These are phyloP conservation scores for Musca vetustissima DNA, from an alignment of 1,140 invertebrate species.

Conservation along the genomic window DNA sequence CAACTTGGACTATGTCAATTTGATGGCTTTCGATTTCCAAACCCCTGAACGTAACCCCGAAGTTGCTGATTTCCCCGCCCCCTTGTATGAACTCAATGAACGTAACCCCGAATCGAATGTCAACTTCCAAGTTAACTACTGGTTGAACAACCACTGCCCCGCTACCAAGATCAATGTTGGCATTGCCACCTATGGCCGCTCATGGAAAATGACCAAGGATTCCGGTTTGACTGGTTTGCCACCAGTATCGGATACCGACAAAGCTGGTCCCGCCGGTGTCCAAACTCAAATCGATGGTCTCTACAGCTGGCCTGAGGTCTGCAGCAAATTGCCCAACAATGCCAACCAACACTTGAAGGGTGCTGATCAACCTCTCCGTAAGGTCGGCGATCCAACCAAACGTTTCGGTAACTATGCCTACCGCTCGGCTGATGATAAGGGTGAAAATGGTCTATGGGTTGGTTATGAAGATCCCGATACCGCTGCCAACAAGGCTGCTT, in stretches of 20 bases:
- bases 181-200: slow-evolving; percentile 78
- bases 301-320: slow-evolving; percentile 81
- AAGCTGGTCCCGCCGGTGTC: slow-evolving; percentile 63
- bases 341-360: slow-evolving; percentile 64
- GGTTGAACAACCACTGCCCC: slow-evolving; percentile 67
- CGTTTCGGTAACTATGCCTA: slow-evolving; percentile 77
- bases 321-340: slow-evolving; percentile 68
- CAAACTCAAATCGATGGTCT: slow-evolving; percentile 74
- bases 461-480: slow-evolving; percentile 87
- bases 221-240: slow-evolving; percentile 76
- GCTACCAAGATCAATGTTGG: slow-evolving; percentile 79
- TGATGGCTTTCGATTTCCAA: slow-evolving; percentile 78
- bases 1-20: slow-evolving; percentile 76
- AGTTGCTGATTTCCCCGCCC: slow-evolving; percentile 73
- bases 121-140: slow-evolving; percentile 65
- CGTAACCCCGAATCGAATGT: slow-evolving; percentile 68
- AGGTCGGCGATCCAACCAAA: slow-evolving; percentile 74
- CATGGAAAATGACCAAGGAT: slow-evolving; percentile 77
- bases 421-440: slow-evolving; percentile 68
- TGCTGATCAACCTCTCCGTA: slow-evolving; percentile 65
- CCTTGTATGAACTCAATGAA: slow-evolving; percentile 70
- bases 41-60: slow-evolving; percentile 73
- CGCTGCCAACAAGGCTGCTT: slow-evolving; percentile 78
- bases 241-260: slow-evolving; percentile 66
- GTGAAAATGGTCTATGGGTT: slow-evolving; percentile 80